Percentiles rank a stretch among this genome's conserved stretches.
Conservation (phyloP, 2,113 vertebrate genomes). For the Amblyornis subalaris region DNA sequence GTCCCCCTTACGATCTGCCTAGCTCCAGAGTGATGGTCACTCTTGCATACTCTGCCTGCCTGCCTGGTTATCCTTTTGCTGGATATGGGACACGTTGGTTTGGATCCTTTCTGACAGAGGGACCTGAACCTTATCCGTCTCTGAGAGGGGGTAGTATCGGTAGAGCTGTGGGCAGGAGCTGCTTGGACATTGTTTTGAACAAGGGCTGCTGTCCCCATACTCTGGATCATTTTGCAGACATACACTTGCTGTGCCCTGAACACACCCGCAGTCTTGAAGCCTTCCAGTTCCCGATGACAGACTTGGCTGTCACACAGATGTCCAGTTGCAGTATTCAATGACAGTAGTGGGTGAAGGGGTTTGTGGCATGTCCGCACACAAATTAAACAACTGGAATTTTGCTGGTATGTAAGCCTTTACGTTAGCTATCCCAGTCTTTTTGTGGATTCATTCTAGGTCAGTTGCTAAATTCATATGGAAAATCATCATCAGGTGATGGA, state of each 20-base stretch:
- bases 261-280: background rate
- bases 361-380: background rate
- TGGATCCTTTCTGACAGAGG: background rate
- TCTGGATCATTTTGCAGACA: background rate
- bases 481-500: background rate
- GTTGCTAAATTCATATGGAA: background rate
- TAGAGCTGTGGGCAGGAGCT: background rate
- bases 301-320: background rate
- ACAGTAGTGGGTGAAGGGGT: background rate
- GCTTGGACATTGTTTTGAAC: background rate
- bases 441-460: background rate
- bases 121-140: background rate
- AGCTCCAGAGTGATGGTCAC: background rate
- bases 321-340: background rate
- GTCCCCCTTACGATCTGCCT: background rate
- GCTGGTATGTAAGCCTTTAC: background rate
- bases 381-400: background rate
- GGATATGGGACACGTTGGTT: background rate
- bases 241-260: background rate
- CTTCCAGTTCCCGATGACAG: rapidly evolving
- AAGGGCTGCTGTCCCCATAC: background rate
- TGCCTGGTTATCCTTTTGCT: background rate
- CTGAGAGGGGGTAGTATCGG: background rate
- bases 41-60: background rate
- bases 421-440: background rate